A percentile compares a stretch with the other conserved stretches of the same genome.
Conservation (phyloP, 2,113 vertebrate species). For the Labeo catla region DNA sequence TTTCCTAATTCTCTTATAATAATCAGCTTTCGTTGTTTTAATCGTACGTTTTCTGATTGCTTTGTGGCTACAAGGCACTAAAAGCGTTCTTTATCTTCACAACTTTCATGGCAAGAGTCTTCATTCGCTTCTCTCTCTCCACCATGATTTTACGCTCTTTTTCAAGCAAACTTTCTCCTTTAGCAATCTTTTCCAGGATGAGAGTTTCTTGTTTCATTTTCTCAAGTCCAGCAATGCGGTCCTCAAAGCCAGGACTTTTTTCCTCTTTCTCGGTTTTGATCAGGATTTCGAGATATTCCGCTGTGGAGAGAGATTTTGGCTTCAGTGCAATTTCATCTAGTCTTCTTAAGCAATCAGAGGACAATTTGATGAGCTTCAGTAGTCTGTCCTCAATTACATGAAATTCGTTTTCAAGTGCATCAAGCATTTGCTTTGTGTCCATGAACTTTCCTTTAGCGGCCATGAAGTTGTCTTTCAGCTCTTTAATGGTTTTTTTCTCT, state of each 20-base stretch:
- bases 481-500: constrained; percentile 45
- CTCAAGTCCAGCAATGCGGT: constrained; percentile 34
- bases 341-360: constrained; percentile 46
- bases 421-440: constrained; percentile 44
- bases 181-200: constrained; percentile 40
- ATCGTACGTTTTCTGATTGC: neutral
- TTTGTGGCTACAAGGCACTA: neutral
- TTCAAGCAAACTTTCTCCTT: constrained; percentile 37
- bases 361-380: constrained; percentile 40
- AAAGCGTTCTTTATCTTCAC: neutral
- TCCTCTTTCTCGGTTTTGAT: constrained; percentile 54
- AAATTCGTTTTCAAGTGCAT: constrained; percentile 41
- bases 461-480: constrained; percentile 58
- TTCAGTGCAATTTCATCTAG: constrained; percentile 60
- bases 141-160: neutral
- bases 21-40: neutral
- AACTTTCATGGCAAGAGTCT: neutral
- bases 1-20: neutral
- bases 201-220: constrained; percentile 41
- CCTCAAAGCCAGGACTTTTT: constrained; percentile 51
- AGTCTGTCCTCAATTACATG: neutral
- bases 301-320: constrained; percentile 51
- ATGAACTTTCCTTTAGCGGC: constrained; percentile 49
- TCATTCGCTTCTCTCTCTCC: constrained; percentile 4
- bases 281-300: constrained; percentile 53